Evolutionary conservation across 2,797 vertebrate species (phyloP), one percentile per base, ranked within the genome.

Genomic region (Platyrinchus mystaceus): DNA sequence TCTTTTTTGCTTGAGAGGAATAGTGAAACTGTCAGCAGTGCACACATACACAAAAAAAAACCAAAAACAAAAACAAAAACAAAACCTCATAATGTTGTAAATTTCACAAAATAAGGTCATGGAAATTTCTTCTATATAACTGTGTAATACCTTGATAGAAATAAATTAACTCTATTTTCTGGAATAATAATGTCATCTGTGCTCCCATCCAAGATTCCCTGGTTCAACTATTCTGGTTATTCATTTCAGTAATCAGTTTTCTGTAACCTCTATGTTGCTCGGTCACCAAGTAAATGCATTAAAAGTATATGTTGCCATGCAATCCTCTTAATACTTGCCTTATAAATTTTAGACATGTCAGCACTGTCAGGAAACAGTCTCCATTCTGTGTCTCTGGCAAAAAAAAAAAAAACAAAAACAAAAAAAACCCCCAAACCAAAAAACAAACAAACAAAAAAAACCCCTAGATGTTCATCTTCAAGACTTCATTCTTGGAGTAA

Each of bases 241-340:
- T 81, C 87, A 80, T 90, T 91, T 14, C 60, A 62, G 36, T 93
- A 97, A 97, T 90, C 66, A 50, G 10, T 85, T 96, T 89, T 96
- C 79, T 70, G 3, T 64, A 94, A 87, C 32, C 37, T 90, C 39
- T 30, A 79, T 93, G 94, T 96, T 69, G 36, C 60, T 92, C 56
- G 43, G 58, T 78, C 87, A 81, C 28, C 76, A 95, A 81, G 49
- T 69, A 95, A 93, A 96, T 59, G 34, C 90, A 96, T 81, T 93
- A 86, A 44, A 93, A 41, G 11, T 39, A 78, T 95, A 73, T 28
- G 20, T 21, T 91, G 53, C 20, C 43, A 56, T 86, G 95, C 96
- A 95, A 53, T 64, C 47, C 71, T 81, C 12, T 7, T 71, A 96
- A 89, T 86, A 94, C 56, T 80, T 91, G 23, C 39, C 60, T 78